Base-by-base conservation (phyloP, 2,113 vertebrate genomes). In the Archilochus colubris region DNA sequence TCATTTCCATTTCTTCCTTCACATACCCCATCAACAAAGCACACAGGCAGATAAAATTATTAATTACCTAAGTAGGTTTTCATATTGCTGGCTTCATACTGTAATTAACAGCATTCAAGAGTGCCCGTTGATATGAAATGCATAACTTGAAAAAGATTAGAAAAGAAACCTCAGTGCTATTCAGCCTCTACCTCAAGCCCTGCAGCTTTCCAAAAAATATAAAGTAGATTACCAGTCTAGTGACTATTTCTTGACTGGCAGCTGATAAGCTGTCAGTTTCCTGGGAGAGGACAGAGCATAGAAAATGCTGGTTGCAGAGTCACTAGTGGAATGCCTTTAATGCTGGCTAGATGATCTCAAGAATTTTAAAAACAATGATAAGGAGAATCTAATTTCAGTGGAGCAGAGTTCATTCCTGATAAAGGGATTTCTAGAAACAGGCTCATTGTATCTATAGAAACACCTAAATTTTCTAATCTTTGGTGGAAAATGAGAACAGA, bases 401-500 rank as follows among this genome's bases (percentile, higher is more conserved):
- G 95, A 93, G 69, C 81, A 86, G 93, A 80, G 76, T 91, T 95
- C 84, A 76, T 85, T 74, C 77, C 53, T 90, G 95, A 97, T 96
- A 97, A 96, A 94, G 59, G 50, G n/a, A 58, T 96, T 95, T 96
- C 88, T 82, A 88, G 96, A 95, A 96, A 82, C 69, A 74, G 38
- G 75, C 86, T 85, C 87, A 93, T 89, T 88, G 90, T 95, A 91
- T 83, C 94, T 96, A 88, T 91, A 97, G 96, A 95, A 95, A 97
- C 95, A 36, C 82, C 59, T 73, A 86, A 77, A 95, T 90, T 93
- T 94, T 82, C 87, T 98, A 94, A 95, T 96, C 93, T 97, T 97
- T 96, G 94, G 85, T 77, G 93, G 92, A 96, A 91, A 96, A 97
- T 96, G 91, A 92, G 94, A 96, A 88, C 85, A 96, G 95, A 95